These are phyloP conservation scores for Pseudopipra pipra DNA, from an alignment of 2,113 vertebrate species.

Conservation along the genomic window DNA sequence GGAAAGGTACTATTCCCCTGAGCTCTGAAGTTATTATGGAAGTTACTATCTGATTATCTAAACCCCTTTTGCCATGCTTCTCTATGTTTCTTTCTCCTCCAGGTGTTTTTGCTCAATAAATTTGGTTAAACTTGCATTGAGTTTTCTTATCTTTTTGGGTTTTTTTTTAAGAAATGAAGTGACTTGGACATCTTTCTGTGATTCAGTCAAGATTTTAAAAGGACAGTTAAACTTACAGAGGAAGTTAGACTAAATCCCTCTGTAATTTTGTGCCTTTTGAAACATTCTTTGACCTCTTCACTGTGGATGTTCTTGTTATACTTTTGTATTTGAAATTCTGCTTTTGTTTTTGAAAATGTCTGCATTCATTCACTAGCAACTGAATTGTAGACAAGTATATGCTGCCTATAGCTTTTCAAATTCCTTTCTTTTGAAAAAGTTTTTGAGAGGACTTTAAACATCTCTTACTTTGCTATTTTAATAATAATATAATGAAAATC, in stretches of 20 bases:
- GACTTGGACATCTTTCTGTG: neutral
- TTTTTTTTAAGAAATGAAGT: neutral
- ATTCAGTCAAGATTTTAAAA: neutral
- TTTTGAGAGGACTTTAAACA: neutral
- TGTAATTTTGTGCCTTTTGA: neutral
- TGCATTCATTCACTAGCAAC: neutral
- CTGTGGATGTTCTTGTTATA: neutral
- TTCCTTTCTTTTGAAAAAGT: neutral
- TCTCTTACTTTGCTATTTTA: neutral
- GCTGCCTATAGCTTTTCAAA: neutral
- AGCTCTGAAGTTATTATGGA: neutral
- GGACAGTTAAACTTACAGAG: neutral
- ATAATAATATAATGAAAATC: neutral
- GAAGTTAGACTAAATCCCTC: neutral
- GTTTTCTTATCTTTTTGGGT: neutral
- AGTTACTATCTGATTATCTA: neutral
- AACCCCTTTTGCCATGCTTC: neutral
- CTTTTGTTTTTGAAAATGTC: neutral
- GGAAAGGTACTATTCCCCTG: neutral
- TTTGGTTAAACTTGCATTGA: neutral
- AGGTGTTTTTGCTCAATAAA: neutral
- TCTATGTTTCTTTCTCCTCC: neutral
- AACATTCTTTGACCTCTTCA: neutral
- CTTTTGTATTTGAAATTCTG: neutral
- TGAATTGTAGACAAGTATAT: neutral